These are phyloP conservation scores for Hemichromis elongatus DNA, from an alignment of 2,113 vertebrate genomes.

Conservation along the genomic window DNA sequence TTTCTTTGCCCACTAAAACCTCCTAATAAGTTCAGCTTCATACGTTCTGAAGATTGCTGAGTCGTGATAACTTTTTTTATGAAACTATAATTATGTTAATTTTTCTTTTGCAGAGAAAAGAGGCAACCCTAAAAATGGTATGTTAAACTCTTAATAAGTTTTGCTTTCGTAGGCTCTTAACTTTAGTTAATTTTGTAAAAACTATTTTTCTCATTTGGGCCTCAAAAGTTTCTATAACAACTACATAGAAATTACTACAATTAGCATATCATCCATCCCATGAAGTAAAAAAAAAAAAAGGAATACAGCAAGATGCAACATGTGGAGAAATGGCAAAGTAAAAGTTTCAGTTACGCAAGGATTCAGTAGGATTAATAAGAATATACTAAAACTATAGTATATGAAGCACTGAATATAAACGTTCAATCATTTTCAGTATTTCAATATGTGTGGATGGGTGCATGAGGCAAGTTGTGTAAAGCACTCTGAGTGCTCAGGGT, in stretches of 20 bases:
- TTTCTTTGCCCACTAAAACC: neutral
- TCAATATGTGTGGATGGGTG: neutral
- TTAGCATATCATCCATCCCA: neutral
- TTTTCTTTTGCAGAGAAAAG: constrained; percentile 77
- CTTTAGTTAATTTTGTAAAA: neutral
- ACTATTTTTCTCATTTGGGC: neutral
- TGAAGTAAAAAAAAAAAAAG: neutral
- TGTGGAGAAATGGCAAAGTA: neutral
- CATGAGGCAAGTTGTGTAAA: neutral
- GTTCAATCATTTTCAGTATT: neutral
- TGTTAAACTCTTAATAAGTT: constrained; percentile 47
- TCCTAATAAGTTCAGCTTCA: neutral
- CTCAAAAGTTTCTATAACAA: neutral
- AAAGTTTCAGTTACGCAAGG: neutral
- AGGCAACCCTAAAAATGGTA: constrained; percentile 74
- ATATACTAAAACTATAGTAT: neutral
- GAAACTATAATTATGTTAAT: constrained; percentile 49
- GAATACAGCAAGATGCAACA: neutral
- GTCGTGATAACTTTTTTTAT: neutral
- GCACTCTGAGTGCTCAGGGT: neutral
- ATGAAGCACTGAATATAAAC: neutral
- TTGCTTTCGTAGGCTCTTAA: neutral
- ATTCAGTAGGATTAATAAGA: neutral
- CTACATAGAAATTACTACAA: neutral
- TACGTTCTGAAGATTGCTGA: neutral